Evolutionary conservation across 2,113 vertebrate species (phyloP), one percentile per base, ranked within the genome.

Genomic region (Heterochromis multidens): DNA sequence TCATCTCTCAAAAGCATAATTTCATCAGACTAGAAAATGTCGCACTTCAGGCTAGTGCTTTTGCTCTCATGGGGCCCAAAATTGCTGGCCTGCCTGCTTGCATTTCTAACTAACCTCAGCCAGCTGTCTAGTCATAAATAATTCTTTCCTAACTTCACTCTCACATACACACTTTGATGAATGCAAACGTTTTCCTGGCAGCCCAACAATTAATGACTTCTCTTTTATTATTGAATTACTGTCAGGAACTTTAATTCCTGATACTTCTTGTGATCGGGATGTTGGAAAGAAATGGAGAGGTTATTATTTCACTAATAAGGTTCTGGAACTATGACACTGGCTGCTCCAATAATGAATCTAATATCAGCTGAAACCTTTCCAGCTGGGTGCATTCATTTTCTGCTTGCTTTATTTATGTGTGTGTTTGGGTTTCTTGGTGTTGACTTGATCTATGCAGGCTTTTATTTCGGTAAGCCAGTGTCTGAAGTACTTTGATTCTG

Each of bases 201-300:
- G 76, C 57, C 56, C 85, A 85, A 83, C 46, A 85, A 83, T 78
- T 67, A 82, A 67, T 43, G 76, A 46, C 43, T 62, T 37, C 54
- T 4, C 46, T 85, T 59, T 43, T 52, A 35, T 72, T 70, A 21
- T 52, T 11, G 0, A 88, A 21, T 67, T 63, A 70, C 79, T 78
- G 54, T 40, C 77, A 81, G 31, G 46, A 27, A 82, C 37, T 31
- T 74, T 52, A 31, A 52, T 21, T 52, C 43, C 67, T 12, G 1
- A 52, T 29, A 52, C 67, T 52, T 31, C 25, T 74, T 52, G 67
- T 31, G 43, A 52, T 72, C 17, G 43, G n/a, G 10, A 43, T 67
- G n/a, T 25, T 67, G 37, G 67, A 72, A 72, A 33, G 17, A 74
- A 74, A 54, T 33, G 46, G 46, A 27, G 27, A 33, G 33, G 70